These are phyloP conservation scores for Uloborus diversus DNA, from an alignment of 1,140 invertebrate species.

Conservation along the genomic window DNA sequence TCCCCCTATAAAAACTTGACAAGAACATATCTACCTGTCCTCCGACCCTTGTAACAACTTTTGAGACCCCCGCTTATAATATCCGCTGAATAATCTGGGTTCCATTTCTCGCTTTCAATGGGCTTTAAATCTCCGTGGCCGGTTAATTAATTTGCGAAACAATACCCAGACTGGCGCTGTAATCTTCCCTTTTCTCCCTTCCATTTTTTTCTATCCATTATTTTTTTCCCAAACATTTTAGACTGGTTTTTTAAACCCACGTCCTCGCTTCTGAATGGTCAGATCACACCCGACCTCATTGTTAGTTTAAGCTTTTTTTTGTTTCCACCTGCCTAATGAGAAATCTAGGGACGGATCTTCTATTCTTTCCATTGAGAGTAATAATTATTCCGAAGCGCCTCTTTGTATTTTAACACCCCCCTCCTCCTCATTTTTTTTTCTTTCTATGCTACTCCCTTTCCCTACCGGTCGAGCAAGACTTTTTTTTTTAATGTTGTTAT, in stretches of 20 bases:
- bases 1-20: too few species aligned
- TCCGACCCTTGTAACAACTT: too few species aligned
- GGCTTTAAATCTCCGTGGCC: too few species aligned
- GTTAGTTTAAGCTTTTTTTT: constrained; percentile 46
- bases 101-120: too few species aligned
- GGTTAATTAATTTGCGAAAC: constrained; percentile 34
- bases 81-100: too few species aligned
- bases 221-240: not conserved
- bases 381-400: constrained; percentile 45
- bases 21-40: too few species aligned
- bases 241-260: constrained; percentile 6
- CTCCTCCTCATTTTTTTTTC: constrained; percentile 25
- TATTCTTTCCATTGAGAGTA: constrained; percentile 29
- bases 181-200: constrained; percentile 6
- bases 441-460: constrained; percentile 1
- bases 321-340: constrained; percentile 51
- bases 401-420: too few species aligned
- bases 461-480: constrained; percentile 45
- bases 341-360: constrained; percentile 26
- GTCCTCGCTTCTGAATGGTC: constrained; percentile 41
- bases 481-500: too few species aligned
- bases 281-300: constrained; percentile 24
- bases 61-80: too few species aligned
- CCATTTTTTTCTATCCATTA: not conserved
- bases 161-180: constrained; percentile 3